Conservation (phyloP, 2,113 vertebrate species). For the Macquaria ambigua region DNA sequence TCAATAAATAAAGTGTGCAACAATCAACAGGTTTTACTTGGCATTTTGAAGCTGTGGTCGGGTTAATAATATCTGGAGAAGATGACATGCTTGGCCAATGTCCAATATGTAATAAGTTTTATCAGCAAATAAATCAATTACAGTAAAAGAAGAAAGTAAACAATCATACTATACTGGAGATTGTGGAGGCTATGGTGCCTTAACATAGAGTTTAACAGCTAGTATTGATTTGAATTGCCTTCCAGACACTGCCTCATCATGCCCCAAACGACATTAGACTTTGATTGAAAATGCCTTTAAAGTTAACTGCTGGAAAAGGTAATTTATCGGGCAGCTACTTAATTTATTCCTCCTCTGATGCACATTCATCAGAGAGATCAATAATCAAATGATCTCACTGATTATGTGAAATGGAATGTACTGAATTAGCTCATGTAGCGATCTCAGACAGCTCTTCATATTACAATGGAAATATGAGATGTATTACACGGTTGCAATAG, state of each 20-base stretch:
- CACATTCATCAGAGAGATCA: slow-evolving; percentile 76
- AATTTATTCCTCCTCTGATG: slow-evolving; percentile 77
- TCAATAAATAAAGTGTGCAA: slow-evolving; percentile 20
- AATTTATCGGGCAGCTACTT: slow-evolving; percentile 78
- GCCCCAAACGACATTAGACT: slow-evolving; percentile 73
- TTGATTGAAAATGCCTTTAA: slow-evolving; percentile 80
- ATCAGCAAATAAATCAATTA: slow-evolving; percentile 21
- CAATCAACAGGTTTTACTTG: slow-evolving; percentile 16
- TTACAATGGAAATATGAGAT: slow-evolving; percentile 39
- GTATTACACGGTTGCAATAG: slow-evolving; percentile 32
- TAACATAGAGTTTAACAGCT: slow-evolving; percentile 45
- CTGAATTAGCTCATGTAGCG: slow-evolving; percentile 40
- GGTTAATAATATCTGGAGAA: not conserved
- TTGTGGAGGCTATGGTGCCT: not conserved
- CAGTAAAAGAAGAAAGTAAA: slow-evolving; percentile 29
- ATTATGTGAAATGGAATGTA: slow-evolving; percentile 65
- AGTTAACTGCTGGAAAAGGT: slow-evolving; percentile 79
- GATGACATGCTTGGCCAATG: not conserved
- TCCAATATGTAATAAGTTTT: slow-evolving; percentile 17
- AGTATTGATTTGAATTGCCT: slow-evolving; percentile 76
- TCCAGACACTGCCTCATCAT: slow-evolving; percentile 75
- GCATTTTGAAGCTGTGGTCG: not conserved
- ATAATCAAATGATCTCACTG: slow-evolving; percentile 77
- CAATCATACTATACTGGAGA: slow-evolving; percentile 2
- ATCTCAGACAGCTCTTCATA: slow-evolving; percentile 36